Evolutionary conservation across 2,888 invertebrate genomes (phyloP), one percentile per base, ranked within the genome.

Genomic region (Norana najaformis): DNA sequence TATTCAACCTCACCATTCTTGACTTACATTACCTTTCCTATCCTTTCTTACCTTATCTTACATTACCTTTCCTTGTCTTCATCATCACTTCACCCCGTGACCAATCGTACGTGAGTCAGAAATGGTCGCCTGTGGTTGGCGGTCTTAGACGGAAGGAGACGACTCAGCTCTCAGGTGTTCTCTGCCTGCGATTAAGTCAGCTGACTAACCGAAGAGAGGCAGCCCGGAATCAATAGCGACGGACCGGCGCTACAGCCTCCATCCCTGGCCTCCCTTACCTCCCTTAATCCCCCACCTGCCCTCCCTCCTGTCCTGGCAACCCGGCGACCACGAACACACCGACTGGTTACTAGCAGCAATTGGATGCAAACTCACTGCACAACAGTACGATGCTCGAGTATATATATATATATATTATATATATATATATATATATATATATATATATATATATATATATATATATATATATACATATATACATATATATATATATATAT

Each of bases 361-460:
- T 69, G 69, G n/a, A 69, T 69, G 69, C 30, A 69, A 69, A 69
- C 69, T 69, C 69, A 69, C 69, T n/a, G 69, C 69, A n/a, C 69
- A 8, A 23, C 47, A 47, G 47, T 18, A n/a, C n/a, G n/a, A n/a
- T n/a, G n/a, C n/a, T n/a, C n/a, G n/a, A n/a, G n/a, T n/a, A n/a
- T n/a, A n/a, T n/a, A n/a, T n/a, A 47, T 23, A 47, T 6, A 6
- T 47, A 47, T 47, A 47, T 14, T 47, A 47, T 18, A 41, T 1
- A 41, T n/a, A n/a, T n/a, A n/a, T n/a, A n/a, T n/a, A n/a, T n/a
- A n/a, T n/a, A n/a, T n/a, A n/a, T n/a, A n/a, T n/a, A n/a, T n/a
- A n/a, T n/a, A n/a, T n/a, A n/a, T n/a, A n/a, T n/a, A n/a, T n/a
- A n/a, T n/a, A n/a, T n/a, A n/a, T n/a, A n/a, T n/a, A n/a, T n/a